These are phyloP conservation scores for Narcine bancroftii DNA, from an alignment of 2,113 vertebrate species.

Conservation along the genomic window DNA sequence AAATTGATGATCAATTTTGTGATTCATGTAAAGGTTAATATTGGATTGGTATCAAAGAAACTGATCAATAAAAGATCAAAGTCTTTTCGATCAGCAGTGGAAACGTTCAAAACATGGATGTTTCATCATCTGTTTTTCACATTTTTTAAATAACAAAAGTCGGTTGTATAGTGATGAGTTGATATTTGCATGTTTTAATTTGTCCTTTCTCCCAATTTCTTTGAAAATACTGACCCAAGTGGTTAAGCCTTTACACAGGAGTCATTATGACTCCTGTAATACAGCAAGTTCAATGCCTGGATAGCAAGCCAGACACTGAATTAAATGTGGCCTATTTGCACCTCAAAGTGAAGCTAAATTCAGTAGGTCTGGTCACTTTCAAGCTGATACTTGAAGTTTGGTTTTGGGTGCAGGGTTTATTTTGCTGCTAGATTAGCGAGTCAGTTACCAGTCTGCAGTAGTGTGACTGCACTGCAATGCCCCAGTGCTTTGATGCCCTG, in stretches of 20 bases:
- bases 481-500: background rate
- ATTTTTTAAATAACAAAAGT: background rate
- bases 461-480: background rate
- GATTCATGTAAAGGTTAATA: background rate
- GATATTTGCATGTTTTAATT: background rate
- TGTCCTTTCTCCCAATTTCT: background rate
- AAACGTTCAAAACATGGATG: background rate
- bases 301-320: background rate
- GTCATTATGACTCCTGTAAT: background rate
- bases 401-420: too few species aligned
- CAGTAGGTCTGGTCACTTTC: too few species aligned
- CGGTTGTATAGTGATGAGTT: too few species aligned
- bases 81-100: background rate
- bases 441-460: too few species aligned
- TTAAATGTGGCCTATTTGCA: background rate
- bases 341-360: too few species aligned
- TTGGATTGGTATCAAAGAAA: background rate
- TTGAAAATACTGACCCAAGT: background rate
- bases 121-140: background rate
- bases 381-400: too few species aligned
- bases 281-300: background rate
- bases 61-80: background rate
- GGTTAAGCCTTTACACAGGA: background rate
- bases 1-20: background rate
- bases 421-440: too few species aligned